Percentiles rank a stretch among this genome's conserved stretches.
phyloP scores from a whole-genome alignment of 2,888 invertebrate species.

The Hypolimnas misippus region DNA sequence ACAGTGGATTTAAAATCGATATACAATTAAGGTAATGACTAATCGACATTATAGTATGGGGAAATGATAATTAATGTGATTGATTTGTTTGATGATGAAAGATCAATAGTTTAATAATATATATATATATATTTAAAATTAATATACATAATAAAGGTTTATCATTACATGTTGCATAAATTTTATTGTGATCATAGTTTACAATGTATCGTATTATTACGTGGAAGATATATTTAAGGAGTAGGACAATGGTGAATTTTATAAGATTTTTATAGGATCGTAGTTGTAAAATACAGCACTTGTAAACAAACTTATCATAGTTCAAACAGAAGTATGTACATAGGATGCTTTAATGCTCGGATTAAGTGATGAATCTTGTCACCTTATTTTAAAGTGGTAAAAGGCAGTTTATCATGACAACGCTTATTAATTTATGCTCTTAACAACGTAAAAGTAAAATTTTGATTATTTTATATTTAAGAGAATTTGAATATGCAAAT shows the following conservation, averaged over 20 bases:
- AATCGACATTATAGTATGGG: not conserved
- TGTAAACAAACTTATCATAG: slow-evolving; percentile 23
- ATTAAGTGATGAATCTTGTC: slow-evolving; percentile 30
- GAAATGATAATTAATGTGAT: not conserved
- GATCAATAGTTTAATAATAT: not conserved
- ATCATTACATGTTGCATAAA: no score
- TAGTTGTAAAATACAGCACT: slow-evolving; percentile 19
- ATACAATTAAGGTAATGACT: slow-evolving; percentile 1
- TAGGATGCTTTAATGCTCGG: slow-evolving; percentile 28
- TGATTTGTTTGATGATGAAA: not conserved
- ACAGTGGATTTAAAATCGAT: not conserved
- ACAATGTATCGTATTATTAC: no score
- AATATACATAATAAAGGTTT: no score
- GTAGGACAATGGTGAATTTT: not conserved
- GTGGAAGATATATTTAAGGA: no score
- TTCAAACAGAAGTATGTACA: slow-evolving; percentile 25
- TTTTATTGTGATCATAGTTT: no score
- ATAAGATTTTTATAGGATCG: slow-evolving; percentile 18
- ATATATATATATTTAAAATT: not conserved
- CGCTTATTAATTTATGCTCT: not conserved
- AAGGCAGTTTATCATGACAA: slow-evolving; percentile 7
- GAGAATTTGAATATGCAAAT: not conserved
- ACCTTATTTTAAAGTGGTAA: slow-evolving; percentile 11
- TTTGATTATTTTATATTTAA: not conserved
- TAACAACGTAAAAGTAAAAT: not conserved